Base-by-base conservation (phyloP, 2,888 invertebrate species). In the Pterostichus niger region DNA sequence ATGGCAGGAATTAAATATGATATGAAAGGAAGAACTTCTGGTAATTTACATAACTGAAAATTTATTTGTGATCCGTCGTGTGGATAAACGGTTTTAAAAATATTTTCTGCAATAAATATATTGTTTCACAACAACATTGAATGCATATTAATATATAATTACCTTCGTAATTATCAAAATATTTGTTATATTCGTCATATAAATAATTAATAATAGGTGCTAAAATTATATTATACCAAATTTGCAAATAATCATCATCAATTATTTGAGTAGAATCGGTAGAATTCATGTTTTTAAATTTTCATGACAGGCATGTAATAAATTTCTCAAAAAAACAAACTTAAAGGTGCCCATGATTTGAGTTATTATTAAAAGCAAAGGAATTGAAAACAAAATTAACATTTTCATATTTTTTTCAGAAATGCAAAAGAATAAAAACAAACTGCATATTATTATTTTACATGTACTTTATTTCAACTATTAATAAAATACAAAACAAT, bases 401-500 rank as follows among this genome's bases (percentile, higher is more conserved):
- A 24, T 24, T 40, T 9, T 40, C 9, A 40, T 9, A n/a, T 71
- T 44, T 71, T n/a, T 71, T 6, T 11, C 17, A 71, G 7, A 71
- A 15, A 13, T 40, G 15, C 15, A 15, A 44, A 17, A 5, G 0
- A 40, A 75, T 33, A n/a, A 35, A 52, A 77, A 56, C n/a, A 77
- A 56, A 77, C 2, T 40, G 54, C 11, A 10, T 64, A 52, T 31
- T 11, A 33, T 40, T 77, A 7, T 33, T 15, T 44, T 40, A 75
- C 52, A 31, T 49, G 75, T 82, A 82, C 59, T 82, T 82, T 81
- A 75, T 75, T 75, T 82, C 15, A 82, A 82, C 82, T 82, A 82
- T n/a, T 13, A 24, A 82, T 75, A 82, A 82, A 82, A 82, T 82
- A 82, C 82, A 81, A 81, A 81, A 71, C 54, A 15, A 73, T 17